Base-by-base conservation (phyloP, 2,113 vertebrate species). In the Phylloscopus trochilus region DNA sequence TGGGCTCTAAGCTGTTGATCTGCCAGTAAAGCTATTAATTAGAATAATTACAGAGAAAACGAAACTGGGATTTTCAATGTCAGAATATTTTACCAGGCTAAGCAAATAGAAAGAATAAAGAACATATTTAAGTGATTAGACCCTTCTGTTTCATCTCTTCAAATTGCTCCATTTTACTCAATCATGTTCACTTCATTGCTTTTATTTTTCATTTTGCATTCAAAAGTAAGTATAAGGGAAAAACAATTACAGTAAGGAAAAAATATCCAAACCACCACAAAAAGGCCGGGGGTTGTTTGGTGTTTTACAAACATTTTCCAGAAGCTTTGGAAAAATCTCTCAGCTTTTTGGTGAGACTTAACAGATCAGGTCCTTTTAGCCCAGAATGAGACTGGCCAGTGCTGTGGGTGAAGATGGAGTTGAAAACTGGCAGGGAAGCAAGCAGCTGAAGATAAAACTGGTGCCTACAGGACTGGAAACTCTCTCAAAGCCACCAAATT, bases 281-380 rank as follows among this genome's bases (percentile, higher is more conserved):
- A 27, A 76, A 60, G 4, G 4, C 6, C 13, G 1, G 6, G 7
- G 1, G 0, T 15, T 19, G 7, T n/a, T 33, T 60, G 11, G 24
- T 44, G 30, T 60, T 27, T 13, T 5, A 35, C 10, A 53, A 43
- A 22, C 18, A 21, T 52, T 62, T 78, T 26, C 18, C 28, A 59
- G n/a, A 58, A 26, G 3, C 10, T 62, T 33, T 41, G 6, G 37
- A n/a, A 52, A 60, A 20, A 58, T 6, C 20, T 14, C 11, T 11
- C 16, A 59, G 8, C 26, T 72, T 35, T 7, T 12, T 51, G 7
- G 9, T 7, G 37, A 59, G 10, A 14, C 14, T 64, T n/a, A 41
- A 53, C 7, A 46, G 22, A 7, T 13, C 12, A 22, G 27, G 4
- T 13, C 11, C 44, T 35, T 41, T 20, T 6, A 59, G 16, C 8